Evolutionary conservation across 2,888 invertebrate species (phyloP), one percentile per base, ranked within the genome.

Genomic region (Octonoba sinensis): DNA sequence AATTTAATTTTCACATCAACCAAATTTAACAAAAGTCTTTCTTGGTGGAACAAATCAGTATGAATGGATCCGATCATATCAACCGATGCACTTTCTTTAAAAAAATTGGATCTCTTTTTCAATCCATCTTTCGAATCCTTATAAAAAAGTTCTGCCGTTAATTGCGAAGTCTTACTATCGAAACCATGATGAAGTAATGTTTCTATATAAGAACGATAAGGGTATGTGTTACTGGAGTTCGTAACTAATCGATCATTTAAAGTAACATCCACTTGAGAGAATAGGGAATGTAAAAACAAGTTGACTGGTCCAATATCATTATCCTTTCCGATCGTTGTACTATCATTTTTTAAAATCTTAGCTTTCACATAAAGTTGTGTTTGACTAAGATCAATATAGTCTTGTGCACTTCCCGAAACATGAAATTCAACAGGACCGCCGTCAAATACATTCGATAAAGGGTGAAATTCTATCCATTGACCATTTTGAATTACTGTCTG

Each of bases 41-140:
- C 44, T 57, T 82, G 73, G 44, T 67, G 6, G 27, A 64, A 71
- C 13, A 82, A 64, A 57, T 84, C 76, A 3, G 6, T 1, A 57
- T 82, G 77, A 4, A 84, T 20, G 22, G 16, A 2, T 0, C 72
- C 76, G 16, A 72, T 67, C 72, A 76, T 71, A 36, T 84, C 82
- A 44, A 73, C 22, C 11, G 24, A 12, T 18, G 16, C 18, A 18
- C 44, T 20, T 3, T 16, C 3, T 4, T 24, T 36, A 36, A 64
- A 22, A 1, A 64, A 12, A 59, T 67, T 75, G 75, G n/a, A n/a
- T n/a, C n/a, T n/a, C n/a, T n/a, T n/a, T n/a, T n/a, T n/a, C n/a
- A n/a, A n/a, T n/a, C n/a, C n/a, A n/a, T n/a, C n/a, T n/a, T 24
- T 1, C 27, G 8, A 12, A 24, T 64, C 36, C 16, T 49, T 71